Percentiles rank a stretch among this genome's conserved stretches.
Evolutionary conservation across 2,888 invertebrate genomes (phyloP).

Genomic region (Polydrusus tereticollis): DNA sequence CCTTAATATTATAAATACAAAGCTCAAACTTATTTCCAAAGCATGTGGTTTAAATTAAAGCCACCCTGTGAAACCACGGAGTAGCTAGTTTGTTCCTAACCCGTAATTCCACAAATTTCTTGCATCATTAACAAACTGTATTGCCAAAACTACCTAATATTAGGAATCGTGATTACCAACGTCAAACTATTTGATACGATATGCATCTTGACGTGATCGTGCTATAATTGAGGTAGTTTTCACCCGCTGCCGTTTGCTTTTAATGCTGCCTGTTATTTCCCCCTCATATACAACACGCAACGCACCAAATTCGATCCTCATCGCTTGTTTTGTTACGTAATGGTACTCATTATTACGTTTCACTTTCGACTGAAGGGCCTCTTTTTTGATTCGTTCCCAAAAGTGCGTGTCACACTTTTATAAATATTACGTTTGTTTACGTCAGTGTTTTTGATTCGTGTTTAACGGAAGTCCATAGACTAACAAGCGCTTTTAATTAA

Average conservation of each 20-base stretch:
- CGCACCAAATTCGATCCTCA: constrained; percentile 16
- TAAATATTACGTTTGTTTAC: no score
- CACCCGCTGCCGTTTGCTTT: constrained; percentile 38
- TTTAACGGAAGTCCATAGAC: no score
- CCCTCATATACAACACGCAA: constrained; percentile 28
- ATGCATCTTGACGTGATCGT: constrained; percentile 48
- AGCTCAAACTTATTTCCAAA: no score
- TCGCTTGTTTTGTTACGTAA: constrained; percentile 6
- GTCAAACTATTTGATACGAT: constrained; percentile 41
- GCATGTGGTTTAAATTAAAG: no score
- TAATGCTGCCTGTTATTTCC: constrained; percentile 39
- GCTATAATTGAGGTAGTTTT: constrained; percentile 48
- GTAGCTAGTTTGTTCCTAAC: not conserved
- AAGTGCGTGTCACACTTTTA: no score
- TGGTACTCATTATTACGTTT: constrained; percentile 21
- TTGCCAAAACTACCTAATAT: constrained; percentile 10
- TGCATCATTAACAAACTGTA: not conserved
- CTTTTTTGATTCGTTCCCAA: no score
- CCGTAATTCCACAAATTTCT: no score
- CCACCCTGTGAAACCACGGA: no score
- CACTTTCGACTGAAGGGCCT: no score
- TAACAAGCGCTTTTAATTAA: no score
- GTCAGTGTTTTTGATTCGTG: no score
- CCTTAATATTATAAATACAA: no score
- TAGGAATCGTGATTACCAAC: constrained; percentile 25